Evolutionary conservation across 2,888 invertebrate species (phyloP).

Genomic region (Lathronympha strigana): DNA sequence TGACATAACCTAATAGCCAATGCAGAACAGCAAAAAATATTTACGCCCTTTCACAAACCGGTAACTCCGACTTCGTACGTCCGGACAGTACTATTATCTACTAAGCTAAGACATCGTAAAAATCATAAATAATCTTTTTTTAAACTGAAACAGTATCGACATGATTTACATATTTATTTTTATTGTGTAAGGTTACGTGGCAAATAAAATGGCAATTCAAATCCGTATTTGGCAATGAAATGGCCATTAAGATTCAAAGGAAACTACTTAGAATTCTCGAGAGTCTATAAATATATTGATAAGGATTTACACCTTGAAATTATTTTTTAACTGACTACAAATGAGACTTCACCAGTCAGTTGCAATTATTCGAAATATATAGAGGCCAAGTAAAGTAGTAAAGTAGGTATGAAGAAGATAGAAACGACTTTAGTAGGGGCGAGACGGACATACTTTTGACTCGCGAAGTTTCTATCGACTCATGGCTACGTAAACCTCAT

Average conservation of each 20-base stretch:
- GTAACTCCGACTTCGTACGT: no score
- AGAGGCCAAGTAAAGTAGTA: background rate
- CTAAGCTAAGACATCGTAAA: no score
- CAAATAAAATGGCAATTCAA: background rate
- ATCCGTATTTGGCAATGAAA: conserved; percentile 17
- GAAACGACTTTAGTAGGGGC: no score
- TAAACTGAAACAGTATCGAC: no score
- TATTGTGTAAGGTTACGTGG: background rate
- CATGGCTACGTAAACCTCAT: no score
- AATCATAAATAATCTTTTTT: no score
- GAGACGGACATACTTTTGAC: no score
- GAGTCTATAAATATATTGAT: conserved; percentile 17
- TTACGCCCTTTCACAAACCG: no score
- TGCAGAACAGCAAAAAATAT: no score
- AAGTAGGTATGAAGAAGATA: background rate
- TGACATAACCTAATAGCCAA: no score
- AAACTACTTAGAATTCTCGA: conserved; percentile 4
- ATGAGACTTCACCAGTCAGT: background rate
- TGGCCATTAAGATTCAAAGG: conserved; percentile 16
- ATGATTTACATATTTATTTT: background rate
- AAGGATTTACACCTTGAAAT: conserved; percentile 15
- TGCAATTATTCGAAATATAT: background rate
- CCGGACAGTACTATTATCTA: no score
- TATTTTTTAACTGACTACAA: background rate
- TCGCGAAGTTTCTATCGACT: no score